Evolutionary conservation across 2,797 vertebrate species (phyloP).

Genomic region (Darevskia mixta): DNA sequence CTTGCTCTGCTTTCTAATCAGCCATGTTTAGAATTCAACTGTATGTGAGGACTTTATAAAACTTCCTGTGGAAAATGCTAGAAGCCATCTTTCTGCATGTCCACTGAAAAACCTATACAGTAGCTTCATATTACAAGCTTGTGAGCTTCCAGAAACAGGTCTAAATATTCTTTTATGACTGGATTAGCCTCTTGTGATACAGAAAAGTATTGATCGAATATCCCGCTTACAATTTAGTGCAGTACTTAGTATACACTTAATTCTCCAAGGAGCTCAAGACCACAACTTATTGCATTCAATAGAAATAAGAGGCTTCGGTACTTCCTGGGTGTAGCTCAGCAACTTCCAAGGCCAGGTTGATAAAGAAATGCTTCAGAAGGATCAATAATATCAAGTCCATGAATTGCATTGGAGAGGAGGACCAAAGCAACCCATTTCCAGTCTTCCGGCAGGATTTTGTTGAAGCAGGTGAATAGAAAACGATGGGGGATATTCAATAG

Average conservation of each 20-base stretch:
- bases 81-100: not conserved
- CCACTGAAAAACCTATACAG: not conserved
- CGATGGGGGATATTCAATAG: not conserved
- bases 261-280: not conserved
- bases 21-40: not conserved
- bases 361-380: conserved; percentile 1
- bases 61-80: not conserved
- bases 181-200: conserved; percentile 17
- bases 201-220: conserved; percentile 20
- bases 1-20: not conserved
- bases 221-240: conserved; percentile 5
- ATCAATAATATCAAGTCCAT: not conserved
- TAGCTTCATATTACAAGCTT: not conserved
- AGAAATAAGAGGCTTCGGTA: not conserved
- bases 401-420: not conserved
- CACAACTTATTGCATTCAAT: conserved; percentile 12
- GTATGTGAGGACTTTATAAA: not conserved
- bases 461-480: not conserved
- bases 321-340: not conserved
- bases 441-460: not conserved
- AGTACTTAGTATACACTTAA: conserved; percentile 8
- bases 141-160: not conserved
- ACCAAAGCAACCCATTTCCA: not conserved
- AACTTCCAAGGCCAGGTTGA: not conserved
- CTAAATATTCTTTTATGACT: conserved; percentile 19